Evolutionary conservation across 1,140 invertebrate species (phyloP).

Genomic region (Ips nitidus): DNA sequence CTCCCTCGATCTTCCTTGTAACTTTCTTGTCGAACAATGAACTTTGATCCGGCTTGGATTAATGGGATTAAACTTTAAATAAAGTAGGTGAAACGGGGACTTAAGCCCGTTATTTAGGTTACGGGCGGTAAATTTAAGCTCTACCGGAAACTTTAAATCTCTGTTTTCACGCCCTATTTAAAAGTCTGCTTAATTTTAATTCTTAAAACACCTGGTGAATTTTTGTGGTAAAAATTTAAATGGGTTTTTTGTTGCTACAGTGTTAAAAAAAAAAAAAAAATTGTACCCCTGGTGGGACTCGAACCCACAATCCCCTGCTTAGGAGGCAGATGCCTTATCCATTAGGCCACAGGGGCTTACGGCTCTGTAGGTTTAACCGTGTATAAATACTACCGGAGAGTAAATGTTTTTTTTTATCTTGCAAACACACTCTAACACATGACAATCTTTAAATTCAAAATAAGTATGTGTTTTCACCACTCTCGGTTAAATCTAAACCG

Average conservation of each 20-base stretch:
- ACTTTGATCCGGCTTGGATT: constrained; percentile 1
- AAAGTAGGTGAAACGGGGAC: constrained; percentile 10
- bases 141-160: neutral
- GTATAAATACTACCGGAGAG: too few species aligned
- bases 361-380: too few species aligned
- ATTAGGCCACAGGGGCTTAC: constrained; percentile 64
- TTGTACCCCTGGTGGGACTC: constrained; percentile 70
- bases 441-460: too few species aligned
- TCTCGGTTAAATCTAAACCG: too few species aligned
- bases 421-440: too few species aligned
- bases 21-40: neutral
- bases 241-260: too few species aligned
- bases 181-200: too few species aligned
- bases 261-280: neutral
- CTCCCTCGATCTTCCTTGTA: neutral
- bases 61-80: constrained; percentile 9
- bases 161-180: too few species aligned
- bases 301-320: constrained; percentile 75
- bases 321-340: constrained; percentile 76
- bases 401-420: neutral
- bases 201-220: too few species aligned
- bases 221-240: too few species aligned
- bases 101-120: neutral
- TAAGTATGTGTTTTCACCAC: too few species aligned
- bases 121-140: neutral